Percentiles rank a stretch among this genome's conserved stretches.
These are phyloP conservation scores for Drosophila bifasciata DNA, from an alignment of 1,140 invertebrate species.

Conservation along the genomic window DNA sequence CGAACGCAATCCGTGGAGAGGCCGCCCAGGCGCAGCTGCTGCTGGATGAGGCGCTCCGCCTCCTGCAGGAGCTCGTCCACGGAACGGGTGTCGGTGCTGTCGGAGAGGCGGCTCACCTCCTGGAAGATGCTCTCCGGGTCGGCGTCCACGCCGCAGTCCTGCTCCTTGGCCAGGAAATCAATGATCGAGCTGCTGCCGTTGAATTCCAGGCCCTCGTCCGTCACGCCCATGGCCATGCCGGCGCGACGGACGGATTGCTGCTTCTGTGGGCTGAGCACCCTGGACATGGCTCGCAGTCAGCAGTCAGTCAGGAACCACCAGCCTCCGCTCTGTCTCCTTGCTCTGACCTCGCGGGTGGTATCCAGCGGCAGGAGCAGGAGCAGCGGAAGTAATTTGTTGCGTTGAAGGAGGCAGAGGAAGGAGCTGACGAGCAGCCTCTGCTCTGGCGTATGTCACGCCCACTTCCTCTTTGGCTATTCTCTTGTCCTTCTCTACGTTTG, in stretches of 20 bases:
- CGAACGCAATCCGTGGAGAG: neutral
- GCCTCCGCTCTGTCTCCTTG: too few species aligned
- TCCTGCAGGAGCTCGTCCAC: constrained; percentile 82
- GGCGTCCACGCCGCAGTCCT: constrained; percentile 65
- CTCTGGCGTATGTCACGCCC: too few species aligned
- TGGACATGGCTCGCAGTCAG: constrained; percentile 42
- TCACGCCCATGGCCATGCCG: constrained; percentile 11
- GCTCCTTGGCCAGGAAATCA: constrained; percentile 79
- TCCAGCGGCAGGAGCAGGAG: too few species aligned
- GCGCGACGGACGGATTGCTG: constrained; percentile 8
- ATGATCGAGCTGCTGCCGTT: constrained; percentile 75
- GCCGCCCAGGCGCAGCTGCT: constrained; percentile 58
- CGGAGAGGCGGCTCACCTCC: constrained; percentile 77
- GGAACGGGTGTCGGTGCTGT: constrained; percentile 71
- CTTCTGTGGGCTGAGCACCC: constrained; percentile 59
- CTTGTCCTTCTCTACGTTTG: too few species aligned
- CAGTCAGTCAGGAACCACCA: neutral
- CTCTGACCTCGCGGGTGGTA: too few species aligned
- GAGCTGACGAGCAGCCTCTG: too few species aligned
- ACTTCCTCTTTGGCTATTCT: too few species aligned
- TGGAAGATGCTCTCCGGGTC: constrained; percentile 81
- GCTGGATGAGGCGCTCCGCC: constrained; percentile 76
- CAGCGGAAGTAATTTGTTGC: too few species aligned
- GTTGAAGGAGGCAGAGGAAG: too few species aligned
- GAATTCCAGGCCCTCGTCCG: constrained; percentile 55